Conservation (phyloP, 2,888 invertebrate genomes). For the Byasa hedistus region DNA sequence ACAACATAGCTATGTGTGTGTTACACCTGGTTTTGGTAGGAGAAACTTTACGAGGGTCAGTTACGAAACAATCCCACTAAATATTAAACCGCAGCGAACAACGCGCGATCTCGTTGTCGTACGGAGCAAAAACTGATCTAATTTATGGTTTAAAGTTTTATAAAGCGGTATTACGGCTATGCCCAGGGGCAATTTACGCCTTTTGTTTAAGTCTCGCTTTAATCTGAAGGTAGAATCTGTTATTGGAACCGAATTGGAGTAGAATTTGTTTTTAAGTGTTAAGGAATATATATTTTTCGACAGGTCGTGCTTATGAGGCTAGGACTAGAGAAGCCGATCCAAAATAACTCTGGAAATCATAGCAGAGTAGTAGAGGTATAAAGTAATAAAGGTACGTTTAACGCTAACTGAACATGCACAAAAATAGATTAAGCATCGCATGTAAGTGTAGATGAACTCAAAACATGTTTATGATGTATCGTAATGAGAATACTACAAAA, state of each 20-base stretch:
- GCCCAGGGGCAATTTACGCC: slow-evolving; percentile 25
- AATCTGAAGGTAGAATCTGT: slow-evolving; percentile 8
- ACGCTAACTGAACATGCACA: too few relatives aligned
- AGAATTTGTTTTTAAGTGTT: too few relatives aligned
- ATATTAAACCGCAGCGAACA: slow-evolving; percentile 54
- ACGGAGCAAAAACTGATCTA: slow-evolving; percentile 57
- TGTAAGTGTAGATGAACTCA: too few relatives aligned
- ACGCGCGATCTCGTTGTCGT: slow-evolving; percentile 50
- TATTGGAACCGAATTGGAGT: slow-evolving; percentile 1
- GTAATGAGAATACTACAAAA: too few relatives aligned
- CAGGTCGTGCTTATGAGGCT: too few relatives aligned
- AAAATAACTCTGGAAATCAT: too few relatives aligned
- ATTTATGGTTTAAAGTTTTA: slow-evolving; percentile 52
- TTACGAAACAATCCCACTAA: slow-evolving; percentile 64
- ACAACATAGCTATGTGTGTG: slow-evolving; percentile 13
- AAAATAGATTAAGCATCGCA: too few relatives aligned
- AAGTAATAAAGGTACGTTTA: too few relatives aligned
- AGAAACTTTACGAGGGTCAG: slow-evolving; percentile 51
- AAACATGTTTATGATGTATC: too few relatives aligned
- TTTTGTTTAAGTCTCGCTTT: slow-evolving; percentile 18
- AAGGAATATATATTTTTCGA: too few relatives aligned
- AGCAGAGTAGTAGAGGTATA: too few relatives aligned
- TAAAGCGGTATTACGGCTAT: slow-evolving; percentile 36
- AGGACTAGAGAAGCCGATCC: too few relatives aligned
- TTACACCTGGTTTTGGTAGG: slow-evolving; percentile 33